Conservation (phyloP, 2,113 vertebrate species). For the Mastomys coucha region DNA sequence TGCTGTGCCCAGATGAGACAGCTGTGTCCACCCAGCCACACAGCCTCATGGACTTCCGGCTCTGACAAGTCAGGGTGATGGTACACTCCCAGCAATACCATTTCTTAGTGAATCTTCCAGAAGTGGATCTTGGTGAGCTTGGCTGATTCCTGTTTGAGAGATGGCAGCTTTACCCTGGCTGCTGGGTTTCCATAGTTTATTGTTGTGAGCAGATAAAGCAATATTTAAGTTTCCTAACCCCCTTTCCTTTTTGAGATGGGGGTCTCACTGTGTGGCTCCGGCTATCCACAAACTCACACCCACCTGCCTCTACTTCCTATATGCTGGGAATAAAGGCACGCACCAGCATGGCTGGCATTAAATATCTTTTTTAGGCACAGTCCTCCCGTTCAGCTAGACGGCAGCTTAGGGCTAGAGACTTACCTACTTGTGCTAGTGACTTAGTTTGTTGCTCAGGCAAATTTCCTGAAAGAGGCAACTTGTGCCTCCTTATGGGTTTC, state of each 20-base stretch:
- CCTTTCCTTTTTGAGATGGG: not conserved
- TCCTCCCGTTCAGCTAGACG: not conserved
- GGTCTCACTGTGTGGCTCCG: not conserved
- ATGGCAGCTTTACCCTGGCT: not conserved
- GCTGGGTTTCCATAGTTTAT: not conserved
- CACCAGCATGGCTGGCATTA: not conserved
- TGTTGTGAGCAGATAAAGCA: not conserved
- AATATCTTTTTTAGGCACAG: not conserved
- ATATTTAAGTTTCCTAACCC: not conserved
- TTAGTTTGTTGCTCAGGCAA: too few species aligned
- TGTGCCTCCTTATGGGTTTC: too few species aligned
- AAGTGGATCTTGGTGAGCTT: fast-evolving
- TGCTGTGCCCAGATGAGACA: not conserved
- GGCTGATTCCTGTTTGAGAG: not conserved
- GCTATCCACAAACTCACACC: not conserved
- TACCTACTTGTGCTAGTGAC: not conserved
- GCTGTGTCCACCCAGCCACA: not conserved
- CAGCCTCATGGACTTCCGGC: not conserved
- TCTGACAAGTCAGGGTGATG: not conserved
- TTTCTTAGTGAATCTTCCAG: not conserved
- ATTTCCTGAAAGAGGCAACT: not conserved
- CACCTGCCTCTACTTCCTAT: not conserved
- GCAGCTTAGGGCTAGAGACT: not conserved
- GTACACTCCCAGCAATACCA: not conserved
- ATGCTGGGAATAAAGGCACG: not conserved